Conservation (phyloP, 2,113 vertebrate species). For the Hydropotes inermis region DNA sequence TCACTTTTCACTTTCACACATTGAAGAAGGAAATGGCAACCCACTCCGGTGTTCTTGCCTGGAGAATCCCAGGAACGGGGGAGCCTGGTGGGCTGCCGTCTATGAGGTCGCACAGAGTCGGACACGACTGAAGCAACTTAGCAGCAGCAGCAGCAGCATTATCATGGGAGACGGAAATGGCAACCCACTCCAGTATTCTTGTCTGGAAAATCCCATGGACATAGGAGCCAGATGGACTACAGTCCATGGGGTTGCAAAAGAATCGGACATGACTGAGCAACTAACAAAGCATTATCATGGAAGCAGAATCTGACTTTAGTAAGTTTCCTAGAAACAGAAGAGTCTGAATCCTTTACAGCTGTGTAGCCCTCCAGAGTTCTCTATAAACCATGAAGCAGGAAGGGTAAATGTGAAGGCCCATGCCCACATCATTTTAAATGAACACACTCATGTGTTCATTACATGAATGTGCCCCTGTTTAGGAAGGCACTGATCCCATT, state of each 20-base stretch:
- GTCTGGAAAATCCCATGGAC: neutral
- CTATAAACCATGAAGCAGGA: neutral
- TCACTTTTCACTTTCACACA: too few relatives aligned
- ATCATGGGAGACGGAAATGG: neutral
- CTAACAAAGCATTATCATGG: neutral
- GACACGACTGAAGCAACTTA: too few relatives aligned
- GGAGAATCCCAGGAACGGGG: too few relatives aligned
- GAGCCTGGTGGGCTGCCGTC: too few relatives aligned
- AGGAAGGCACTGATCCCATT: neutral
- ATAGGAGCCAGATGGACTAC: neutral
- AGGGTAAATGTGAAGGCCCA: neutral
- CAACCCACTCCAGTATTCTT: neutral
- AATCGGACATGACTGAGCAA: neutral
- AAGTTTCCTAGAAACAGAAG: neutral
- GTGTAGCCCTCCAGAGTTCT: neutral
- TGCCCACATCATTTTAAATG: neutral
- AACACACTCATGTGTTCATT: neutral
- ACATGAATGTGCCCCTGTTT: neutral
- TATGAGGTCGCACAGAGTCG: too few relatives aligned
- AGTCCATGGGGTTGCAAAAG: neutral
- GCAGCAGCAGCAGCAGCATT: neutral
- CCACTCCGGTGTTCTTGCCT: too few relatives aligned
- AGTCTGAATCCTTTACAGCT: neutral
- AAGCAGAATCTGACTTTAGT: neutral
- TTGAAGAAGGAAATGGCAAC: too few relatives aligned